Base-by-base conservation (phyloP, 64 coral and sea anemone species). In the Montipora cactus region DNA sequence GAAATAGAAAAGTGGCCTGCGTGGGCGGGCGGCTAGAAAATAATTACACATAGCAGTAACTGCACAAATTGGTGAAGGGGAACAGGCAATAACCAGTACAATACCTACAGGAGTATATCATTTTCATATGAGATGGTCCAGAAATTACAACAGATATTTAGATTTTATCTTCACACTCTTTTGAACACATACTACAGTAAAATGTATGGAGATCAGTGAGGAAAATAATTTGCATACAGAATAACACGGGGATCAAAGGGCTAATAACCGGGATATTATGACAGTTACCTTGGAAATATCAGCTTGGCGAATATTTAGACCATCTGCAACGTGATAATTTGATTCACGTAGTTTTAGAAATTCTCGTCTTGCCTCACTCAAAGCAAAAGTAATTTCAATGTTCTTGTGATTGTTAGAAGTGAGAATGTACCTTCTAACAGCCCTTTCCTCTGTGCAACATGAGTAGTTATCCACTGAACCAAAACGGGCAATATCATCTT, bases 361-460 rank as follows among this genome's bases (percentile, higher is more conserved):
- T 91, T 94, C 92, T 83, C 86, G 78, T 3, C 78, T 74, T 47
- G 86, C 79, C 67, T 94, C 92, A 64, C 52, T 75, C 47, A 58
- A 47, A 73, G 93, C 87, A 95, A 95, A 95, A 50, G 87, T 95
- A 10, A 69, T 76, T 75, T 95, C 93, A 84, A 95, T 79, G 74
- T 79, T 79, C 80, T 95, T 95, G 72, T 89, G 52, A 49, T 95
- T 95, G 71, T 90, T 89, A 61, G 87, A 84, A 7, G 45, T 47
- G 5, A 76, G 81, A 59, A 95, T 75, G 72, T 84, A 95, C 19
- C 79, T 28, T 18, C 71, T 83, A 3, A 95, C 93, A 14, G 92
- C 92, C 59, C 92, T 88, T 81, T 93, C 92, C n/a, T 87, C 61
- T 72, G 61, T 73, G 49, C 77, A 89, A 46, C 93, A 95, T 76